Conservation (phyloP, 2,888 invertebrate genomes). For the Dione juno region DNA sequence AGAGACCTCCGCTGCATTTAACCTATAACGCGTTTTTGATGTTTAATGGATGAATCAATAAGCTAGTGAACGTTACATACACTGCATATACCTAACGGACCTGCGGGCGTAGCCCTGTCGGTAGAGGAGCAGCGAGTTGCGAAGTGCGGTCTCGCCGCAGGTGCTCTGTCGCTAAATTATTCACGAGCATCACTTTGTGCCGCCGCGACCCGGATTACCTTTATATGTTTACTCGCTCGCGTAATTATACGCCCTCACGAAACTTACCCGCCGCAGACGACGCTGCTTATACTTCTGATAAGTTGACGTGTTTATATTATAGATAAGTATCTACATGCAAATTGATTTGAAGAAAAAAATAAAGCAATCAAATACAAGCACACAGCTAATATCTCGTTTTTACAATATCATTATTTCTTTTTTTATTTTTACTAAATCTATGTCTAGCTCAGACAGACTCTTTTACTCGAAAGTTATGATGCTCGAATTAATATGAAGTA, state of each 20-base stretch:
- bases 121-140: slow-evolving; percentile 45
- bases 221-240: slow-evolving; percentile 81
- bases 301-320: slow-evolving; percentile 5
- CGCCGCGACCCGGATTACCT: slow-evolving; percentile 82
- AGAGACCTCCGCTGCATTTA: background rate
- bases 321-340: background rate
- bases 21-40: background rate
- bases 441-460: too few species aligned
- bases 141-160: slow-evolving; percentile 71
- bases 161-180: slow-evolving; percentile 76
- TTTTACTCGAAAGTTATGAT: too few species aligned
- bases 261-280: slow-evolving; percentile 62
- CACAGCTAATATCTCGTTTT: too few species aligned
- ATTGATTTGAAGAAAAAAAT: too few species aligned
- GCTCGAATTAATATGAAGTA: too few species aligned
- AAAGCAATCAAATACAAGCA: too few species aligned
- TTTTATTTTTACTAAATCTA: too few species aligned
- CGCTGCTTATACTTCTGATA: slow-evolving; percentile 27
- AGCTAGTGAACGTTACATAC: slow-evolving; percentile 29
- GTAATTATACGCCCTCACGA: slow-evolving; percentile 82
- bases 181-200: slow-evolving; percentile 82
- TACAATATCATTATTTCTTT: too few species aligned
- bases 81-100: slow-evolving; percentile 21
- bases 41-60: slow-evolving; percentile 18
- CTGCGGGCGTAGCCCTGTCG: slow-evolving; percentile 54